Evolutionary conservation across 2,888 invertebrate species (phyloP), one percentile per base, ranked within the genome.

Genomic region (Osmoderma eremita): DNA sequence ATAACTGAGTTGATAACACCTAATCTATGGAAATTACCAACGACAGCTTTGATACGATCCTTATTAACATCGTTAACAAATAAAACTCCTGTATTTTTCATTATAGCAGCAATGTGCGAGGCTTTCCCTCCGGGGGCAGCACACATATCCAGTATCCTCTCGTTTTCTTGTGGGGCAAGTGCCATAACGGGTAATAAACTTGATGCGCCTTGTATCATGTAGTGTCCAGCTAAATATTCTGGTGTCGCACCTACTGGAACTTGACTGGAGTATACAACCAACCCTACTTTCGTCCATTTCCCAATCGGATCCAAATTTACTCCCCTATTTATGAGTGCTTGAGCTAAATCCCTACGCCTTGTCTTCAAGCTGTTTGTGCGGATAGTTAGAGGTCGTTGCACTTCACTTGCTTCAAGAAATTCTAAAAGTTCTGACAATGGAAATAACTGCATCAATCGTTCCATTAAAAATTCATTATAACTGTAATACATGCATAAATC

Each of bases 51-150:
- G 36, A 92, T 88, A 72, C 98, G 87, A 13, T 96, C 95, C 76
- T 88, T 90, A 80, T 95, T 97, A 0, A 91, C 89, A 81, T 99
- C 99, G 83, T 99, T 99, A 2, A 98, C 95, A 82, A 98, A 97
- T 30, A 99, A 81, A 1, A 93, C 89, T 0, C 99, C 99, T 0
- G 98, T 98, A 80, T 98, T 98, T 82, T 97, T 97, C 98, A 99
- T 99, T 10, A 99, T 85, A 0, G 98, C 92, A 58, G 97, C 94
- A 69, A 99, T 97, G 81, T 99, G 97, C 0, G 97, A 95, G 0
- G 98, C 95, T 84, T 99, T 99, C 6, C 99, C 99, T 51, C 99
- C 99, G 0, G 99, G 99, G 0, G 99, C 99, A 0, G 98, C 91
- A 80, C 97, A 95, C 96, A 99, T 94, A 79, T 99, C 99, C 36